phyloP scores from a whole-genome alignment of 1,140 invertebrate genomes.

The Callitettix versicolor region DNA sequence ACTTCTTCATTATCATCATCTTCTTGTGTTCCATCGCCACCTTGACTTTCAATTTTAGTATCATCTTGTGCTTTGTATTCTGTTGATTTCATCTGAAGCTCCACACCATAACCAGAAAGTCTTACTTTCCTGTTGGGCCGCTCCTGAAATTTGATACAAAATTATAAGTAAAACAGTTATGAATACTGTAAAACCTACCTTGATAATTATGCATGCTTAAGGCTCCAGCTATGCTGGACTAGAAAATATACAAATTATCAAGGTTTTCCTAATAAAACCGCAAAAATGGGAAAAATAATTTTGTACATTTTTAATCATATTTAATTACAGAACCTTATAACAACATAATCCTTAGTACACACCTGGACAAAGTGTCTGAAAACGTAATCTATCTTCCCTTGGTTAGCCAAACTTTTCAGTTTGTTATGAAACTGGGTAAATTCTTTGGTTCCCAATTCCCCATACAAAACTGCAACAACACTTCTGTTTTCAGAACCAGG shows the following conservation, averaged over 20 bases:
- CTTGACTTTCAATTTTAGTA: conserved; percentile 50
- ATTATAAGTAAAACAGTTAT: no score
- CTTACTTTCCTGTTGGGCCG: conserved; percentile 48
- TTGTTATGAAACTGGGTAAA: conserved; percentile 65
- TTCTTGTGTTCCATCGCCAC: conserved; percentile 41
- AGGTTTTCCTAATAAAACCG: no score
- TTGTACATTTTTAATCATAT: no score
- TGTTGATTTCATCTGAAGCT: conserved; percentile 96
- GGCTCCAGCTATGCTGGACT: no score
- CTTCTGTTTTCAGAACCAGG: conserved; percentile 57
- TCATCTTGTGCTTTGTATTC: conserved; percentile 99
- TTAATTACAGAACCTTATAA: no score
- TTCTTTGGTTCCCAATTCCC: conserved; percentile 63
- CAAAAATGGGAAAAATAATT: no score
- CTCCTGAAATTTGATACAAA: conserved; percentile 36
- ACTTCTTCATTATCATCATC: conserved; percentile 57
- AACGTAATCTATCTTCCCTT: conserved; percentile 71
- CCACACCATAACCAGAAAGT: conserved; percentile 95
- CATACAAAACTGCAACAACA: conserved; percentile 69
- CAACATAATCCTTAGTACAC: no score
- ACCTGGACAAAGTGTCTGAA: conserved; percentile 76
- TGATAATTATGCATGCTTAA: no score
- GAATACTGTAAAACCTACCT: no score
- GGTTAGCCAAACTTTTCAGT: conserved; percentile 52
- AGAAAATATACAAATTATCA: no score